Base-by-base conservation (phyloP, 2,797 vertebrate genomes). In the Chanos chanos region DNA sequence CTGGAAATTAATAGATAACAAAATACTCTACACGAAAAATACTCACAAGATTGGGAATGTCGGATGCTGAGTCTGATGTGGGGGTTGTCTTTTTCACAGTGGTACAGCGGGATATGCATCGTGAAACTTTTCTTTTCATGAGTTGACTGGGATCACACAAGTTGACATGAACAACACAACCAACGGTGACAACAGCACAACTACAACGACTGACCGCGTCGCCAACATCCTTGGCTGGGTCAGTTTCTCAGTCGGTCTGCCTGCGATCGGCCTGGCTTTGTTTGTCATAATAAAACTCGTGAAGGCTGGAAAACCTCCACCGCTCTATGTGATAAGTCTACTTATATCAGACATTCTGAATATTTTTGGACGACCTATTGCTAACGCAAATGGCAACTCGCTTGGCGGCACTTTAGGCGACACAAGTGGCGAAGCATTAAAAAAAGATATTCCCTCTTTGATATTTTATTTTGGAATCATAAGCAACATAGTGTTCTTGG, bases 401-500 rank as follows among this genome's bases (percentile, higher is more conserved):
- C 4, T 73, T 13, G 58, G 74, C 19, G 10, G 8, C 5, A 8
- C 13, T n/a, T n/a, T n/a, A n/a, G 25, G 3, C 0, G 0, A 13
- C 0, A 0, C 30, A 8, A 4, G 73, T 13, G 58, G 74, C 19
- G 10, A 8, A 5, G 8, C 13, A 9, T 6, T 12, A 16, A 50
- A 3, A 19, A 57, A 76, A 1, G 64, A 44, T 21, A 0, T 70
- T 37, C 75, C 78, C 0, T 71, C 77, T 27, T 68, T 83, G 53
- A 68, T 86, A 36, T 84, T 85, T 65, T 79, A 85, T 8, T 83
- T 82, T 2, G 76, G 84, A 0, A 18, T 86, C 0, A 45, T 79
- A 19, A 74, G 81, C 55, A 87, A 85, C 59, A 27, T 86, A 39
- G 73, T 76, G 22, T 77, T 86, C 27, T 82, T 86, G 85, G 39